phyloP scores from a whole-genome alignment of 2,888 invertebrate species.

The Azorinus chamasolen region DNA sequence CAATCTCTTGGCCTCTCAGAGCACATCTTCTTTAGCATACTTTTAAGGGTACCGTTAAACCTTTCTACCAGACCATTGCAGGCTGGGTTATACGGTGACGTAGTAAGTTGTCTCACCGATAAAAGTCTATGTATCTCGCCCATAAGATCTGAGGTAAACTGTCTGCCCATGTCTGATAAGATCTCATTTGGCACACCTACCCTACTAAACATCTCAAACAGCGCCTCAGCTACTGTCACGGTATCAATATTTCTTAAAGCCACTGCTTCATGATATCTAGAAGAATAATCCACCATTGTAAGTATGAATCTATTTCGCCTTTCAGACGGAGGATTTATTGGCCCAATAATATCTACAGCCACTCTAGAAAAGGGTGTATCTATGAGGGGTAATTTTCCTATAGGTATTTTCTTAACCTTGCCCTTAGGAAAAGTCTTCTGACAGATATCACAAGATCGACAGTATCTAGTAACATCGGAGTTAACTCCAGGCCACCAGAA shows the following conservation, averaged over 20 bases:
- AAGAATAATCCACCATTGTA: conserved; percentile 54
- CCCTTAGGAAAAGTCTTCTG: conserved; percentile 54
- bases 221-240: conserved; percentile 61
- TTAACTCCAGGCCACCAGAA: conserved; percentile 64
- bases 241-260: conserved; percentile 45
- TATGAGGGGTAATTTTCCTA: conserved; percentile 49
- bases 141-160: conserved; percentile 63
- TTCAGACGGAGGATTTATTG: conserved; percentile 52
- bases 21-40: conserved; percentile 43
- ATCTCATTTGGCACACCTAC: conserved; percentile 63
- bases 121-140: conserved; percentile 34
- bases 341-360: conserved; percentile 67
- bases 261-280: conserved; percentile 55
- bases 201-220: conserved; percentile 44
- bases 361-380: conserved; percentile 59
- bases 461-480: conserved; percentile 43
- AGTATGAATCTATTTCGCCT: conserved; percentile 58
- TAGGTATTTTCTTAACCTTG: conserved; percentile 38
- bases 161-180: conserved; percentile 64
- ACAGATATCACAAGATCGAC: conserved; percentile 63
- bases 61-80: conserved; percentile 59
- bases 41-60: conserved; percentile 63
- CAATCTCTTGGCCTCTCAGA: conserved; percentile 54
- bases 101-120: conserved; percentile 43
- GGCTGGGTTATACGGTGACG: conserved; percentile 60